Conservation (phyloP, 2,113 vertebrate genomes). For the Serilophus lunatus region DNA sequence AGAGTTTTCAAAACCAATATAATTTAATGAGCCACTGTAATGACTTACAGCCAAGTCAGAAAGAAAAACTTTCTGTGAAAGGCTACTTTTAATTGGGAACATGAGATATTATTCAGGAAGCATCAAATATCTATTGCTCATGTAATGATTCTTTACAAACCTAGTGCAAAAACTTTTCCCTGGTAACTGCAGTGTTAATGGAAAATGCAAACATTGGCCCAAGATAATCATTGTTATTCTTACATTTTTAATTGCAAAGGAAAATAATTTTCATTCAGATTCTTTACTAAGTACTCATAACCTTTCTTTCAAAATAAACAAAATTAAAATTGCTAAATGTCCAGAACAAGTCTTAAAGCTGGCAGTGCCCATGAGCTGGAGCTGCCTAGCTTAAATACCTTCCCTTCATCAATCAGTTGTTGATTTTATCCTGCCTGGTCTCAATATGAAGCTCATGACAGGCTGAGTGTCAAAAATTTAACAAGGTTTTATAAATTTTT, state of each 20-base stretch:
- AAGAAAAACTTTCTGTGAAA: not conserved
- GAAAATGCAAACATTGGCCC: not conserved
- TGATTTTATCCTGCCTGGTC: not conserved
- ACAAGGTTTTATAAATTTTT: not conserved
- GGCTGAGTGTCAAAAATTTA: too few species aligned
- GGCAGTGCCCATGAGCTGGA: not conserved
- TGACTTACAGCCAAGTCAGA: not conserved
- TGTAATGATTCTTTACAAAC: not conserved
- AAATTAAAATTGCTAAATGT: not conserved
- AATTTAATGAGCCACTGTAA: slow-evolving; percentile 16
- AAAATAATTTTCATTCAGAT: not conserved
- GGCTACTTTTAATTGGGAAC: not conserved
- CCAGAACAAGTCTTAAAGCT: not conserved
- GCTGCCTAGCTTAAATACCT: not conserved
- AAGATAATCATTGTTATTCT: not conserved
- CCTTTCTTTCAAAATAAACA: not conserved
- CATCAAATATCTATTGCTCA: not conserved
- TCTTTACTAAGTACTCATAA: not conserved
- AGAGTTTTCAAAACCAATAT: slow-evolving; percentile 3
- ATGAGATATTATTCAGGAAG: not conserved
- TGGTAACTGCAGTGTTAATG: not conserved
- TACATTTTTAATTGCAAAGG: not conserved
- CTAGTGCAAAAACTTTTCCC: not conserved
- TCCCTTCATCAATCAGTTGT: not conserved
- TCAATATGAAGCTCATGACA: not conserved